Evolutionary conservation across 1,140 invertebrate species (phyloP), one percentile per base, ranked within the genome.

Genomic region (Sweltsa coloradensis): DNA sequence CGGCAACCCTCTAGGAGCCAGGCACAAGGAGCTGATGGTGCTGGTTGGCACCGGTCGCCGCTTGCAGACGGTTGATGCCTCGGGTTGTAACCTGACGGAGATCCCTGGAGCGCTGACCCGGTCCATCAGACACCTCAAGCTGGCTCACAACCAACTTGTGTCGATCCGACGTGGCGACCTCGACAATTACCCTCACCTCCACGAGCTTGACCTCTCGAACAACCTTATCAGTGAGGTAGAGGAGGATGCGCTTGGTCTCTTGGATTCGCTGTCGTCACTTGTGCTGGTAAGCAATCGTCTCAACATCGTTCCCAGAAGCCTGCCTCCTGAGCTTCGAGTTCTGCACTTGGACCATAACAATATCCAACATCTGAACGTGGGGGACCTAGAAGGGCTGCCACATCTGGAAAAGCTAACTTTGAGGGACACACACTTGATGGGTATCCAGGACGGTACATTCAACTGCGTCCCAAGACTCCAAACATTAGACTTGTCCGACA

Each of bases 101-200:
- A 80, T 95, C 18, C 89, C 90, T 1, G 80, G 82, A 40, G 80
- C 84, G 34, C 69, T 94, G 40, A 90, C 89, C 5, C 78, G 83
- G 58, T 89, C 86, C 1, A 81, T 95, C 14, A 68, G 83, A 19
- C 83, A 84, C 48, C 67, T 95, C 18, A 76, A 81, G 23, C 63
- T 93, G 0, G 74, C 81, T 1, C 79, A 82, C 13, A 95, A 95
- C 59, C 74, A 72, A 51, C 72, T 89, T 34, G 74, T 70, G 41
- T 67, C 73, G 0, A 79, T 95, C 14, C 73, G 76, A 31, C 78
- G 85, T 53, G 85, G 87, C n/a, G 87, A 92, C 56, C 71, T 96
- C 46, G 87, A 90, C 56, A 89, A 87, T 51, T 93, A 92, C 61
- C 89, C 89, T 0, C 64, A 90, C 14, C 62, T 95, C 7, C 81